Evolutionary conservation across 2,888 invertebrate species (phyloP).

Genomic region (Apomyelois bistriatella): DNA sequence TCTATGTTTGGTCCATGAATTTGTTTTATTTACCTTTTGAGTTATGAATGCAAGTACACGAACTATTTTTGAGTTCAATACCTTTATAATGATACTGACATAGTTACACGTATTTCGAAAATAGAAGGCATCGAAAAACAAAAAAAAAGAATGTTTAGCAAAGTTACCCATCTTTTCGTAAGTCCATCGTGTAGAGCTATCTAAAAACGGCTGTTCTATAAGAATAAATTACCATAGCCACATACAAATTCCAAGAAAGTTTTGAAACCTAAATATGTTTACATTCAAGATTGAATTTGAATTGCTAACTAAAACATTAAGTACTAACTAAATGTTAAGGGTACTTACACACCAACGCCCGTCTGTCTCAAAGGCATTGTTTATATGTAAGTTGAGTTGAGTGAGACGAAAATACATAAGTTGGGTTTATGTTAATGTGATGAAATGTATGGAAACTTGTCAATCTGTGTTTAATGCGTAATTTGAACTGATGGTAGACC

Average conservation of each 20-base stretch:
- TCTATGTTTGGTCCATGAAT: no score
- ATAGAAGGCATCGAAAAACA: constrained; percentile 55
- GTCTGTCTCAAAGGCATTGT: not conserved
- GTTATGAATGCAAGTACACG: no score
- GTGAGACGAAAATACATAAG: not conserved
- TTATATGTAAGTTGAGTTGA: not conserved
- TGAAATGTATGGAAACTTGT: not conserved
- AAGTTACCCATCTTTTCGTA: no score
- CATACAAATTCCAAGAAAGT: not conserved
- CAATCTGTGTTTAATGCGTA: not conserved
- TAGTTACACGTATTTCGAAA: constrained; percentile 64
- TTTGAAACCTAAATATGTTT: not conserved
- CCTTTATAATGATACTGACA: not conserved
- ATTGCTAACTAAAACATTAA: constrained; percentile 7
- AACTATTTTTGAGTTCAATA: not conserved
- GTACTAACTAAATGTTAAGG: constrained; percentile 1
- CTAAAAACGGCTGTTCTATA: no score
- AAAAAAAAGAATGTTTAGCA: constrained; percentile 53
- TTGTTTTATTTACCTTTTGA: no score
- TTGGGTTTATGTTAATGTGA: constrained; percentile 8
- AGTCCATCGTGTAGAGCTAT: no score
- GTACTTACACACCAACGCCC: not conserved
- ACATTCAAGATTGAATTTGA: not conserved
- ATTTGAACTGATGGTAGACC: not conserved
- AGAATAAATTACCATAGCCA: no score